phyloP scores from a whole-genome alignment of 1,140 invertebrate genomes.

The Tribolium castaneum region DNA sequence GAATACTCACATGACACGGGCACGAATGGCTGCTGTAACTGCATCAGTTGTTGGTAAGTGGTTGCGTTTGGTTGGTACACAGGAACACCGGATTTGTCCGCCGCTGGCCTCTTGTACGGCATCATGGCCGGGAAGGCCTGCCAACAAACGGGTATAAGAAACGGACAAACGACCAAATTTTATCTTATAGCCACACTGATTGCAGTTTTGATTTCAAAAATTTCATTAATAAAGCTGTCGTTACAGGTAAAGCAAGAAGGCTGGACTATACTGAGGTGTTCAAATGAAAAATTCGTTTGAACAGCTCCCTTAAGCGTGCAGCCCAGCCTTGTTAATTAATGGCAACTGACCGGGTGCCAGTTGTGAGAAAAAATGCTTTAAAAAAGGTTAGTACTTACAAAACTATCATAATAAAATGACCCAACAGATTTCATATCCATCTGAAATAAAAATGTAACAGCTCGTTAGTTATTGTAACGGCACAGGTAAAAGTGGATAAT shows the following conservation, averaged over 20 bases:
- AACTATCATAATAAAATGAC: conserved; percentile 93
- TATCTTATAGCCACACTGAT: no score
- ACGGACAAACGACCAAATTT: no score
- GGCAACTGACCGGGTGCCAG: neutral
- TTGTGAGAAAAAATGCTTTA: neutral
- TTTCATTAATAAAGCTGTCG: neutral
- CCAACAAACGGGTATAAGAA: neutral
- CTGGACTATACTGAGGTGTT: no score
- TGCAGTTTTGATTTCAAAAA: no score
- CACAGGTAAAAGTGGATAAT: conserved; percentile 27
- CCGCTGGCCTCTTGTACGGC: conserved; percentile 93
- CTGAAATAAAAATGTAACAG: conserved; percentile 70
- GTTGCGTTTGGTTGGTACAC: conserved; percentile 92
- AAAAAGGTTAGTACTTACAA: conserved; percentile 78
- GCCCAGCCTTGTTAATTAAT: neutral
- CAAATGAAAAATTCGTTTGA: no score
- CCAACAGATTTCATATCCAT: conserved; percentile 94
- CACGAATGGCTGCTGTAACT: conserved; percentile 92
- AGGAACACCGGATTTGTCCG: conserved; percentile 94
- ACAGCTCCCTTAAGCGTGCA: no score
- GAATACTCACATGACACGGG: conserved; percentile 93
- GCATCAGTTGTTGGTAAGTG: conserved; percentile 95
- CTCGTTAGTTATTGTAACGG: conserved; percentile 18
- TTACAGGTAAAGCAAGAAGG: no score
- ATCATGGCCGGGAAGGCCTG: conserved; percentile 96